These are phyloP conservation scores for Danaus chrysippus DNA, from an alignment of 2,888 invertebrate genomes.

Conservation along the genomic window DNA sequence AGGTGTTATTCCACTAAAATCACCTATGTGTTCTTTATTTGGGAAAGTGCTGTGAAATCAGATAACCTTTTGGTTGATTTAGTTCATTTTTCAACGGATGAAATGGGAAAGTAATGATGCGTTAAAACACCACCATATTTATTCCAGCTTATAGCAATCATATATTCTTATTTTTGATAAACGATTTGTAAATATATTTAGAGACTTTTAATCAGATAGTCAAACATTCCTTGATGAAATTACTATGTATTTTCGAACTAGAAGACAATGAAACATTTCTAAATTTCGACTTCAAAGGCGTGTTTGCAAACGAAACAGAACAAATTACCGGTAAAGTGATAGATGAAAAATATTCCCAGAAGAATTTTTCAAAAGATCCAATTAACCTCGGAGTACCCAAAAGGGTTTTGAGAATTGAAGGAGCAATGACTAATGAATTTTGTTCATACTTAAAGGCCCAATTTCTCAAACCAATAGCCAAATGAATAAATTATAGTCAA, in stretches of 20 bases:
- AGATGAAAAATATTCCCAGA: constrained; percentile 59
- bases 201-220: not conserved
- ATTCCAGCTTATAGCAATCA: too few relatives aligned
- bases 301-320: constrained; percentile 51
- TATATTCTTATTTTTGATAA: too few relatives aligned
- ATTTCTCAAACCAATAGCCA: constrained; percentile 47
- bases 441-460: constrained; percentile 53
- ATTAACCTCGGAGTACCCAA: constrained; percentile 59
- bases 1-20: constrained; percentile 68
- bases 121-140: not conserved
- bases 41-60: constrained; percentile 62
- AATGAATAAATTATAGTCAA: constrained; percentile 48
- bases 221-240: not conserved
- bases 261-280: constrained; percentile 32
- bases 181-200: too few relatives aligned
- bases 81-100: constrained; percentile 9
- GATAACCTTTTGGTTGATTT: constrained; percentile 16
- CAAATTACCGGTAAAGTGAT: constrained; percentile 54
- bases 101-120: constrained; percentile 11
- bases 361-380: constrained; percentile 65
- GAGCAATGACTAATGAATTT: constrained; percentile 60
- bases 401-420: constrained; percentile 56
- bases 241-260: constrained; percentile 20
- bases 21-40: constrained; percentile 69
- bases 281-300: constrained; percentile 45